phyloP scores from a whole-genome alignment of 1,140 invertebrate genomes.

The Cotesia glomerata region DNA sequence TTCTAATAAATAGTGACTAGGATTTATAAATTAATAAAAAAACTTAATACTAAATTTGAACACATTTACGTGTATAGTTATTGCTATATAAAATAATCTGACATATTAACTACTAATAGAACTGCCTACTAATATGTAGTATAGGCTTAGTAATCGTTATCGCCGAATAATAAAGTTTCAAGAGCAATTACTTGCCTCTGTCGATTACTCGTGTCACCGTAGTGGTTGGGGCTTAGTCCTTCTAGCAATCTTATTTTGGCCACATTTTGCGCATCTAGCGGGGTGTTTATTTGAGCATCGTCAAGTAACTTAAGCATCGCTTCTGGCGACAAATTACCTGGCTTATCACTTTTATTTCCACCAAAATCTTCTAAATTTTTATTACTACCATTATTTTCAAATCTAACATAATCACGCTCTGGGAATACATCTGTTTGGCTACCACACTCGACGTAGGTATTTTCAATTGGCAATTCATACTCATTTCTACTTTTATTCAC shows the following conservation, averaged over 20 bases:
- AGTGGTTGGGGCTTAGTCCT: constrained; percentile 25
- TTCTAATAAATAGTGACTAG: neutral
- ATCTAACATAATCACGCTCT: neutral
- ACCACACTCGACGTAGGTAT: too few species aligned
- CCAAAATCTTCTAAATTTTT: neutral
- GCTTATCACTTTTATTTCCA: constrained; percentile 6
- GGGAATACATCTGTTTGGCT: neutral
- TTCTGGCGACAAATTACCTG: constrained; percentile 46
- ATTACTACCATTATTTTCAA: neutral
- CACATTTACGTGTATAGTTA: constrained; percentile 8
- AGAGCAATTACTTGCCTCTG: constrained; percentile 58
- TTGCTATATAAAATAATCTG: too few species aligned
- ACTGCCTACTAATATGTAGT: neutral
- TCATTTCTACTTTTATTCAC: too few species aligned
- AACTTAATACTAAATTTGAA: neutral
- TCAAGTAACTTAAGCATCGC: constrained; percentile 57
- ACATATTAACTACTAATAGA: neutral
- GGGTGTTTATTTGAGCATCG: constrained; percentile 53
- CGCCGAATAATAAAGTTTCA: constrained; percentile 57
- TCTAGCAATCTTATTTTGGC: constrained; percentile 36
- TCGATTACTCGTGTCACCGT: constrained; percentile 33
- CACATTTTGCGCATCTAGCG: constrained; percentile 38
- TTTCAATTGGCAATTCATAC: too few species aligned
- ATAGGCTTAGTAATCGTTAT: constrained; percentile 40
- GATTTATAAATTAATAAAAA: neutral